A percentile compares a stretch with the other conserved stretches of the same genome.
Evolutionary conservation across 2,888 invertebrate genomes (phyloP).

Genomic region (Thecocarcelia acutangulata): DNA sequence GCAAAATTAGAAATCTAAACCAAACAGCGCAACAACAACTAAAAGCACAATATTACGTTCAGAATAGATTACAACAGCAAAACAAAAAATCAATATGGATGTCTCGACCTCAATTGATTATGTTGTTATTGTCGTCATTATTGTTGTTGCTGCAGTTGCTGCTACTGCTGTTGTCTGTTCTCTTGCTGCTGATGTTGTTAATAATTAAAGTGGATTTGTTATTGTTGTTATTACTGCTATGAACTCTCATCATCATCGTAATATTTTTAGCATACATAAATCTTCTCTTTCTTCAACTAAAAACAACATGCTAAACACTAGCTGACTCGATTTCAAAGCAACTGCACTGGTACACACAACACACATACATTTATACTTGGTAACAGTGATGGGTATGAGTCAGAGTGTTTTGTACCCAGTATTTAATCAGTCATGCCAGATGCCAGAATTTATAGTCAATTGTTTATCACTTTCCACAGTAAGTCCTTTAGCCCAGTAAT

Average conservation of each 20-base stretch:
- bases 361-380: neutral
- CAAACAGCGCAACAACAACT: conserved; percentile 36
- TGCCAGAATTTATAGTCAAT: conserved; percentile 42
- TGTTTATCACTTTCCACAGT: conserved; percentile 34
- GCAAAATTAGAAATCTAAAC: neutral
- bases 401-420: conserved; percentile 12
- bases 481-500: conserved; percentile 48
- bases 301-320: neutral
- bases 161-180: conserved; percentile 3
- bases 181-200: conserved; percentile 36
- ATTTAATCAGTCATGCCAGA: conserved; percentile 48
- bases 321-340: too few species aligned
- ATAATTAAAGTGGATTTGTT: conserved; percentile 60
- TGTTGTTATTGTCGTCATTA: conserved; percentile 19
- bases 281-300: conserved; percentile 13
- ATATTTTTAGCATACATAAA: conserved; percentile 26
- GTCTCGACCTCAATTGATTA: conserved; percentile 78
- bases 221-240: conserved; percentile 37
- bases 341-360: conserved; percentile 6
- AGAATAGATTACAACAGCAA: conserved; percentile 19
- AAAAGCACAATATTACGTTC: conserved; percentile 27
- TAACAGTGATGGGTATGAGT: neutral
- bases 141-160: conserved; percentile 14
- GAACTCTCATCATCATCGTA: conserved; percentile 43
- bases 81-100: conserved; percentile 77